Conservation (phyloP, 1,140 invertebrate species). For the Octopus sinensis region DNA sequence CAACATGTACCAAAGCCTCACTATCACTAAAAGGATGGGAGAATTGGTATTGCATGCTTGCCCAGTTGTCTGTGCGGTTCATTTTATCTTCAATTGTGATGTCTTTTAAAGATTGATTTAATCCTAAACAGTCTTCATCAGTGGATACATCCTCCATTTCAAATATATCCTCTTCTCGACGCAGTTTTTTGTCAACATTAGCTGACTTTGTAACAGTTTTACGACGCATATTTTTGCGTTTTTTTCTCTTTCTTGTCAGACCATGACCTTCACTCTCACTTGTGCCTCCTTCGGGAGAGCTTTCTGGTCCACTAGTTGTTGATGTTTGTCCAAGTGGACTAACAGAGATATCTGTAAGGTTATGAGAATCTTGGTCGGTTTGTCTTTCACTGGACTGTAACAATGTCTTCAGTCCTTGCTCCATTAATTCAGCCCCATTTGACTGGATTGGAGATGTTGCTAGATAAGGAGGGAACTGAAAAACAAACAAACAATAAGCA, state of each 20-base stretch:
- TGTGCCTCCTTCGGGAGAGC: conserved; percentile 26
- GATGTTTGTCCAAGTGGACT: background rate
- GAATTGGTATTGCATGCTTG: conserved; percentile 56
- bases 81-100: conserved; percentile 38
- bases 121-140: conserved; percentile 36
- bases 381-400: background rate
- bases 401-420: conserved; percentile 44
- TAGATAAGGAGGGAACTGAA: conserved; percentile 49
- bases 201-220: background rate
- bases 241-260: conserved; percentile 36
- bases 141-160: conserved; percentile 63
- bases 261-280: conserved; percentile 32
- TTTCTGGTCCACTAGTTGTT: conserved; percentile 18
- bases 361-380: background rate
- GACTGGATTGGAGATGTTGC: conserved; percentile 57
- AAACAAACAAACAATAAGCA: conserved; percentile 11
- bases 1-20: conserved; percentile 69
- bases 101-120: conserved; percentile 23
- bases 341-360: background rate
- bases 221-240: conserved; percentile 21
- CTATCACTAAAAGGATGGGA: conserved; percentile 90
- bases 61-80: conserved; percentile 43
- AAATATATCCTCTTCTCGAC: conserved; percentile 49
- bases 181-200: conserved; percentile 1
- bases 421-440: conserved; percentile 38